These are phyloP conservation scores for Melanogrammus aeglefinus DNA, from an alignment of 2,797 vertebrate genomes.

Conservation along the genomic window DNA sequence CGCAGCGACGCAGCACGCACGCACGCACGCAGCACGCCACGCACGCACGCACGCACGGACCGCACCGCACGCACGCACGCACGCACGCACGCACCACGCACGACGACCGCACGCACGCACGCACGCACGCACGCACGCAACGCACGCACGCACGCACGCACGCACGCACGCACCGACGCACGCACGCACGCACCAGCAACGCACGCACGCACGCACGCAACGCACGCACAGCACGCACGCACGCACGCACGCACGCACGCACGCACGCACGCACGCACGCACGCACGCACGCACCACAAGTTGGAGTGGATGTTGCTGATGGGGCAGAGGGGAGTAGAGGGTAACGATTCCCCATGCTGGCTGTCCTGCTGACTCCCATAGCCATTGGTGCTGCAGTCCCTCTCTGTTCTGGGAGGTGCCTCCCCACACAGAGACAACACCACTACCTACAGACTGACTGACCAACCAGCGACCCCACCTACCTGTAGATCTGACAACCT, in stretches of 20 bases:
- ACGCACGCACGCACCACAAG: conserved; percentile 16
- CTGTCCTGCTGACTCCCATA: background rate
- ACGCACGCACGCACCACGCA: background rate
- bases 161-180: conserved; percentile 16
- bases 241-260: background rate
- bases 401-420: background rate
- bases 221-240: conserved; percentile 15
- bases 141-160: conserved; percentile 13
- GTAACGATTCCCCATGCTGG: conserved; percentile 42
- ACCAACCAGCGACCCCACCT: background rate
- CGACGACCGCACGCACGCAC: conserved; percentile 7
- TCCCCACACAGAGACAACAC: background rate
- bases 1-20: background rate
- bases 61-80: conserved; percentile 19
- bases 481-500: background rate
- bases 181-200: background rate
- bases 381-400: background rate
- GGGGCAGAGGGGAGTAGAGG: conserved; percentile 25
- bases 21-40: background rate
- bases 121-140: conserved; percentile 2
- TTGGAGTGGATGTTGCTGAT: conserved; percentile 42
- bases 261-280: conserved; percentile 6
- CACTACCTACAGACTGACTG: background rate
- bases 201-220: background rate
- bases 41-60: conserved; percentile 10